Conservation (phyloP, 2,888 invertebrate genomes). For the Drosophila stalkeri region DNA sequence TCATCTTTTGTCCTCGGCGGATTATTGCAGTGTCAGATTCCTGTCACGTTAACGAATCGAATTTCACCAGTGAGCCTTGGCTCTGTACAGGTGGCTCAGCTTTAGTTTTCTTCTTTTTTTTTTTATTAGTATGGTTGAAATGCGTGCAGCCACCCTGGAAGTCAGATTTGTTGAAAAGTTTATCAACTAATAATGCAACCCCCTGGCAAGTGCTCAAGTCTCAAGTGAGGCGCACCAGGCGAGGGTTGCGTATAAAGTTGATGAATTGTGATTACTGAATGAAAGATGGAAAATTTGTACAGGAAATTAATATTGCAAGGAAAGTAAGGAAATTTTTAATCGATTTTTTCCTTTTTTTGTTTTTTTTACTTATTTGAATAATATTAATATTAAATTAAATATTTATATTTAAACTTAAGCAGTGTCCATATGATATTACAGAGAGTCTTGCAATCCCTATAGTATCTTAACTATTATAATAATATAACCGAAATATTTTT, state of each 20-base stretch:
- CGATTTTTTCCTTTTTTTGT: no score
- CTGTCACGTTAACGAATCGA: constrained; percentile 48
- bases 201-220: constrained; percentile 41
- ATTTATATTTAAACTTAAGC: no score
- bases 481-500: no score
- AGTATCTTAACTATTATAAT: no score
- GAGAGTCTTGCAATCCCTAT: no score
- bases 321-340: no score
- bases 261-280: background rate
- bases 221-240: constrained; percentile 39
- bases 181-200: constrained; percentile 63
- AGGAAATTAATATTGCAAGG: no score
- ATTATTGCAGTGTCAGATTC: constrained; percentile 52
- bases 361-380: no score
- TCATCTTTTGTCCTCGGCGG: constrained; percentile 48
- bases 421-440: no score
- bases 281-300: background rate
- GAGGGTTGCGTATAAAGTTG: constrained; percentile 30
- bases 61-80: constrained; percentile 47
- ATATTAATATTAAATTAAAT: no score
- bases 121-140: constrained; percentile 2
- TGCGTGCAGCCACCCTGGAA: constrained; percentile 36
- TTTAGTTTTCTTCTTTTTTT: constrained; percentile 14
- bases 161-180: constrained; percentile 51
- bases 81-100: constrained; percentile 49